Evolutionary conservation across 2,888 invertebrate species (phyloP), one percentile per base, ranked within the genome.

Genomic region (Achlya flavicornis): DNA sequence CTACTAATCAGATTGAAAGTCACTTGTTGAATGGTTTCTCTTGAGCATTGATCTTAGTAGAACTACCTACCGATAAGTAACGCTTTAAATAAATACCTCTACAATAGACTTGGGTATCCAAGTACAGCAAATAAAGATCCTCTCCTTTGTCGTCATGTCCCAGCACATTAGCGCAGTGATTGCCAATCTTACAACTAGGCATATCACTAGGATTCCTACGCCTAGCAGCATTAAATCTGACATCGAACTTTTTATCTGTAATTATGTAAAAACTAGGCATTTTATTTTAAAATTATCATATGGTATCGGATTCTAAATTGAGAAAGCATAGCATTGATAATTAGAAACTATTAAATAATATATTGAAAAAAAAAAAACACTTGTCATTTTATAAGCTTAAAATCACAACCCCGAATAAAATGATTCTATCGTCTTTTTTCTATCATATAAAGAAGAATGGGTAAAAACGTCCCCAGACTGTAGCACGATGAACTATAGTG

Each of bases 71-170:
- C 7, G 35, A 35, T 0, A 35, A 35, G 4, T 35, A 35, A 35
- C 35, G 6, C 35, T 41, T 41, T 41, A 59, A 32, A 12, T 58
- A 61, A 67, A 62, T 79, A 94, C 96, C 94, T 96, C 96, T 0
- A 96, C 96, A 64, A 96, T 96, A 48, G 96, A 96, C 79, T 96
- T 96, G 0, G 96, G 96, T 57, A 95, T 88, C 96, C 96, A 96
- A 1, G 96, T 94, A 67, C 96, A 88, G 64, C 96, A 95, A 19
- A 96, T 91, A 76, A 96, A 96, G 3, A 95, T 66, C 66, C 93
- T 93, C 80, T 96, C 96, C 68, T 92, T 95, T 14, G 92, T 67
- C 63, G 89, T 93, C 67, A 96, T 89, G 46, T 94, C 90, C 75
- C 87, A 83, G 69, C 94, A 90, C 57, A 89, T 84, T 0, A 93